Base-by-base conservation (phyloP, 2,888 invertebrate species). In the Oegoconia quadripuncta region DNA sequence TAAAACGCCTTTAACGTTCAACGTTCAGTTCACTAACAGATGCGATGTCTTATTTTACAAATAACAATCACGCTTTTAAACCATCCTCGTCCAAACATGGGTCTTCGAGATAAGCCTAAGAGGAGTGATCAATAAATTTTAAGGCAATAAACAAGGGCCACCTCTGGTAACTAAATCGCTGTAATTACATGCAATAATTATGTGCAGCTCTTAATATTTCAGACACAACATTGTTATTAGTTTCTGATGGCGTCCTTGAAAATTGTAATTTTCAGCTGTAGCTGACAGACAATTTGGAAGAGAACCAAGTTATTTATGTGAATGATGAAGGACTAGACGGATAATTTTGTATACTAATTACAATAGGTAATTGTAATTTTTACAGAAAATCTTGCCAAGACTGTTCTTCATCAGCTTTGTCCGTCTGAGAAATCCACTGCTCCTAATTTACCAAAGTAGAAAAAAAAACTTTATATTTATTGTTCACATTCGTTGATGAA, bases 1-100 rank as follows among this genome's bases (percentile, higher is more conserved):
- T 58, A 70, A 74, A 78, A 74, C 59, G 59, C 65, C 69, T 74
- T 79, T 72, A 73, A 71, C 71, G 69, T 69, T 71, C 64, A 71
- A 64, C 65, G 59, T 65, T 66, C 63, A 54, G 52, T 50, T 46
- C 60, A 58, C 49, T 69, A 72, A 74, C 65, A 66, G 69, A 75
- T 74, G 64, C 67, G 56, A 77, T 66, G 76, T 78, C 78, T 80
- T 74, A 77, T 69, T 79, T 78, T 68, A 76, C 72, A 78, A 78
- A 75, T 72, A 71, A 75, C 64, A 67, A 75, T 76, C 68, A 75
- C 66, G 70, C 66, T 71, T 74, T 75, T 64, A 67, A 62, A 56
- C 55, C 54, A 45, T 49, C 41, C 44, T 49, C 43, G 44, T 44
- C 44, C 48, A 51, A 57, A 66, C 63, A 67, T 45, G 58, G 52